Percentiles rank a stretch among this genome's conserved stretches.
Evolutionary conservation across 53 echinoderm and acorn worm species (phyloP).

Genomic region (Mesocentrotus franciscanus): DNA sequence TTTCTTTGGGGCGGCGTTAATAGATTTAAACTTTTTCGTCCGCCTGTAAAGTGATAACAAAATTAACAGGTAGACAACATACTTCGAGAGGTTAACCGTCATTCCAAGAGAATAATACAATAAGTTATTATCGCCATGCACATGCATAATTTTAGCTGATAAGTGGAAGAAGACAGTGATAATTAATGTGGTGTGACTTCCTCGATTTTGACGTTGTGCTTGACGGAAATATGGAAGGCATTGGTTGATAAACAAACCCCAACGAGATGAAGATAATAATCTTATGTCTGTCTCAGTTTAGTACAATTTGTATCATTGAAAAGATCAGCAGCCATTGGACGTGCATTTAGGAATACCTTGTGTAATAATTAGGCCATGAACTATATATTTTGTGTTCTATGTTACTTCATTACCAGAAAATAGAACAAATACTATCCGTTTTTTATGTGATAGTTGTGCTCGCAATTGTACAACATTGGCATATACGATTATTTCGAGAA

Average conservation of each 20-base stretch:
- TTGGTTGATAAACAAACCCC: slow-evolving; percentile 1
- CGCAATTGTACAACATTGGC: too few relatives aligned
- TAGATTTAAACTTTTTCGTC: slow-evolving; percentile 40
- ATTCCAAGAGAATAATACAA: background rate
- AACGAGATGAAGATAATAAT: background rate
- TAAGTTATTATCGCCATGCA: background rate
- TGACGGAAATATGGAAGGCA: background rate
- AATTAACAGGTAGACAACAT: slow-evolving; percentile 41
- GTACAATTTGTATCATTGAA: background rate
- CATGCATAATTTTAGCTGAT: background rate
- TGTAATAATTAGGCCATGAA: background rate
- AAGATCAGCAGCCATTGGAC: background rate
- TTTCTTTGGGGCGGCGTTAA: slow-evolving; percentile 14
- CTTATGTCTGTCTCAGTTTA: background rate
- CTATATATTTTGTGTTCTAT: too few relatives aligned
- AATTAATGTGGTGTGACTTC: slow-evolving; percentile 12
- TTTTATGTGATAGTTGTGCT: too few relatives aligned
- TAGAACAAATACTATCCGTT: too few relatives aligned
- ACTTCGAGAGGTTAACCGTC: background rate
- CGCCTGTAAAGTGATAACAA: slow-evolving; percentile 58
- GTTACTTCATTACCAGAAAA: too few relatives aligned
- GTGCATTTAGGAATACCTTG: background rate
- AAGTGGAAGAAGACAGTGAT: slow-evolving; percentile 13
- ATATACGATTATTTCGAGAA: too few relatives aligned
- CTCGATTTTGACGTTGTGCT: background rate